Conservation (phyloP, 2,113 vertebrate species). For the Myotis lucifugus region DNA sequence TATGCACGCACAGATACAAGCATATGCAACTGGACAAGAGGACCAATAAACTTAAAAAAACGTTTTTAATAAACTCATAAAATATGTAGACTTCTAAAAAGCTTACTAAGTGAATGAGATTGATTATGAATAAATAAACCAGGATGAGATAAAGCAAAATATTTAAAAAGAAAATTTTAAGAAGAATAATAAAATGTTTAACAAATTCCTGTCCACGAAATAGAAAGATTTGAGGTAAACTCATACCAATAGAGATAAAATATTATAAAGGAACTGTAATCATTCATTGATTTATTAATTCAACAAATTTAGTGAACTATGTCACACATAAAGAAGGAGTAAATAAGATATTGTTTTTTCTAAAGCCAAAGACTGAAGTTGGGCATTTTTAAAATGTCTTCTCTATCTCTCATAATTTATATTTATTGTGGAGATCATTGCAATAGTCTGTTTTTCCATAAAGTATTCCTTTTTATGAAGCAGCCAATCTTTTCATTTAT, state of each 20-base stretch:
- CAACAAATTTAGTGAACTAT: neutral
- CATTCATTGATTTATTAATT: neutral
- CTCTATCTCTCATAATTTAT: neutral
- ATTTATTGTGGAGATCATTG: neutral
- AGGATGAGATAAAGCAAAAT: neutral
- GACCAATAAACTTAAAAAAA: neutral
- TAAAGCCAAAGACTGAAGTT: neutral
- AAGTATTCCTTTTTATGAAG: neutral
- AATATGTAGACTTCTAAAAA: neutral
- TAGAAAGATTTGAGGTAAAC: neutral
- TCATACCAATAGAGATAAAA: neutral
- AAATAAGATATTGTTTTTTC: neutral
- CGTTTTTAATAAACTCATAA: neutral
- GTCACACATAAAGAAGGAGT: neutral
- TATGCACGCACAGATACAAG: neutral
- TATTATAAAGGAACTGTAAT: neutral
- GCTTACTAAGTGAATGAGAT: neutral
- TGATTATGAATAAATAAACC: neutral
- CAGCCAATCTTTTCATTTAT: neutral
- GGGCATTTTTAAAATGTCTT: neutral
- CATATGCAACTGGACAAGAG: neutral
- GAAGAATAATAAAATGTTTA: neutral
- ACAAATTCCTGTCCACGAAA: neutral
- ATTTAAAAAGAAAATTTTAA: neutral
- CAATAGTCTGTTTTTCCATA: neutral